phyloP scores from a whole-genome alignment of 2,888 invertebrate genomes.

The Ptychoptera contaminata region DNA sequence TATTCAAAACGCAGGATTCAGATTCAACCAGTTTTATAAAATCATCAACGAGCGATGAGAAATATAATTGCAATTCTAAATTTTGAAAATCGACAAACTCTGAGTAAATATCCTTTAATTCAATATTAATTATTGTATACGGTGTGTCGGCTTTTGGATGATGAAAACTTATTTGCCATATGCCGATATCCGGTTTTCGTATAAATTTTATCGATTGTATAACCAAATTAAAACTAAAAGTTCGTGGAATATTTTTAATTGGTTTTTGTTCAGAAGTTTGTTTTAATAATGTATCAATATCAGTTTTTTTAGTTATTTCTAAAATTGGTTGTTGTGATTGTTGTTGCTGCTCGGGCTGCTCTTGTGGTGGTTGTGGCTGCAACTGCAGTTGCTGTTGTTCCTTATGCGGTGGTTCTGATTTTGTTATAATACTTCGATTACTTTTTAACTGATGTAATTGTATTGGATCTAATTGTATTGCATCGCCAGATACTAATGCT shows the following conservation, averaged over 20 bases:
- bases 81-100: slow-evolving; percentile 12
- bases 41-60: slow-evolving; percentile 10
- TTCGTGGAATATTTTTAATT: slow-evolving; percentile 7
- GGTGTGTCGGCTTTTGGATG: slow-evolving; percentile 12
- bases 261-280: slow-evolving; percentile 5
- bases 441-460: no score
- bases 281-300: slow-evolving; percentile 6
- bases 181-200: slow-evolving; percentile 11
- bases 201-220: slow-evolving; percentile 11
- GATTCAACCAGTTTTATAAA: slow-evolving; percentile 11
- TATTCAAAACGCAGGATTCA: slow-evolving; percentile 9
- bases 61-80: slow-evolving; percentile 11
- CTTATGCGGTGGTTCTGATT: no score
- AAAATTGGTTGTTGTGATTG: no score
- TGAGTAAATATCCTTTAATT: slow-evolving; percentile 9
- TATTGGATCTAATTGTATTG: no score
- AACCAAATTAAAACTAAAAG: slow-evolving; percentile 12
- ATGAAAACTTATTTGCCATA: slow-evolving; percentile 14
- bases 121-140: slow-evolving; percentile 10
- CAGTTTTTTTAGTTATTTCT: background rate
- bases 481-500: no score
- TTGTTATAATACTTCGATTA: no score
- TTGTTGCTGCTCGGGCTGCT: no score
- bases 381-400: no score
- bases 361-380: no score